These are phyloP conservation scores for Regulus satrapa DNA, from an alignment of 2,113 vertebrate genomes.

Conservation along the genomic window DNA sequence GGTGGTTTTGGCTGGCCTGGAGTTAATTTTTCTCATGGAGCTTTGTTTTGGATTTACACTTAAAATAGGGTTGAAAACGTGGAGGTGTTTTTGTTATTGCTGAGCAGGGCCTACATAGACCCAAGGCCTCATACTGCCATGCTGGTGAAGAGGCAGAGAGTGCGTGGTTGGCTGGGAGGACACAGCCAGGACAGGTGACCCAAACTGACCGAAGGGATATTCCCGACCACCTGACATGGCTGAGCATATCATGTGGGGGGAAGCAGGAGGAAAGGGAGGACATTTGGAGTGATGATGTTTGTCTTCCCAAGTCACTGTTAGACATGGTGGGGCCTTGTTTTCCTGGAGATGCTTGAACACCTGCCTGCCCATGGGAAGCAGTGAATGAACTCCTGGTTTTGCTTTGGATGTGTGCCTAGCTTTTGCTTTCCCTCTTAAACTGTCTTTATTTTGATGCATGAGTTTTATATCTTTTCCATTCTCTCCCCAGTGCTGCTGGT, in stretches of 20 bases:
- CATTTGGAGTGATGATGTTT: not conserved
- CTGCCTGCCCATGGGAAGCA: not conserved
- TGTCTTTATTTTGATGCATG: not conserved
- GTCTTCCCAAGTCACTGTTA: not conserved
- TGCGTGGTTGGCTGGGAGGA: not conserved
- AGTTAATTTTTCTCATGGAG: not conserved
- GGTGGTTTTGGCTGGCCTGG: not conserved
- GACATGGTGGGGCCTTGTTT: rapidly evolving
- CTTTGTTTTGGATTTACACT: not conserved
- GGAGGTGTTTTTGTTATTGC: not conserved
- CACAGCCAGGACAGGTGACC: not conserved
- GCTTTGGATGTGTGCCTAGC: not conserved
- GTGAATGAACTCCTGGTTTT: not conserved
- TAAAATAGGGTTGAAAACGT: not conserved
- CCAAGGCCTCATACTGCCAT: not conserved
- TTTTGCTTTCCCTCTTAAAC: not conserved
- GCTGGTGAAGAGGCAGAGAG: not conserved
- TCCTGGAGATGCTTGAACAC: not conserved
- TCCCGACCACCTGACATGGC: not conserved
- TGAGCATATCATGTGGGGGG: not conserved
- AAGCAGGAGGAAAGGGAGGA: not conserved
- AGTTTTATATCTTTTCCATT: not conserved
- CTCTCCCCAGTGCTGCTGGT: not conserved
- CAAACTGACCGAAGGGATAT: not conserved
- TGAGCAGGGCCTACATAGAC: not conserved